A percentile compares a stretch with the other conserved stretches of the same genome.
Evolutionary conservation across 2,113 vertebrate species (phyloP).

Genomic region (Psophia crepitans): DNA sequence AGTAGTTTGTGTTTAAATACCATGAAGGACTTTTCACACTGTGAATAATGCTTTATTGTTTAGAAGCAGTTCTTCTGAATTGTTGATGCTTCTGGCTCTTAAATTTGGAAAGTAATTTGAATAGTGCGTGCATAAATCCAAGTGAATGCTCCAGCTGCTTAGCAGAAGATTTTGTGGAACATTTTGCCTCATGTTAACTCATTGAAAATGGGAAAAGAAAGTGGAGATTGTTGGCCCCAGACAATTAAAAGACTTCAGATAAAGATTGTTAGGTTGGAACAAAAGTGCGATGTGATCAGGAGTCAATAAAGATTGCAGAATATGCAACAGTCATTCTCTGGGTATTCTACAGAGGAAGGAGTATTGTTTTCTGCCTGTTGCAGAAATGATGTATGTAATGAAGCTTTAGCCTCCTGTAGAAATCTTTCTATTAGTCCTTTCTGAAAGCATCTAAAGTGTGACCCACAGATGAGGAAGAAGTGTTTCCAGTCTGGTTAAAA

Average conservation of each 20-base stretch:
- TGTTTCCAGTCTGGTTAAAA: neutral
- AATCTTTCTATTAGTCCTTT: neutral
- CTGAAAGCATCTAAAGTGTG: neutral
- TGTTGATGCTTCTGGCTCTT: neutral
- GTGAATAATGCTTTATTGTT: neutral
- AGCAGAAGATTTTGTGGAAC: neutral
- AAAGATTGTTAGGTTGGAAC: neutral
- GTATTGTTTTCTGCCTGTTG: neutral
- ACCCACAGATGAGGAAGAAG: neutral
- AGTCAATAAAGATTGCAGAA: neutral
- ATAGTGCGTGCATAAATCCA: neutral
- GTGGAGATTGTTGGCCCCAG: neutral
- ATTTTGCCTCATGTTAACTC: neutral
- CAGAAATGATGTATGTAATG: accelerated
- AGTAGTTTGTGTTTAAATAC: neutral
- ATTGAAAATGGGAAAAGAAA: neutral
- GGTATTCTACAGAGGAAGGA: neutral
- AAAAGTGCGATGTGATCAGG: neutral
- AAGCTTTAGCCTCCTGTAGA: neutral
- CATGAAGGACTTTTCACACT: neutral
- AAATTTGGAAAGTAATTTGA: neutral
- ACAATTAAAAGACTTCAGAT: neutral
- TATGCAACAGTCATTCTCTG: neutral
- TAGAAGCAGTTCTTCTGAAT: neutral
- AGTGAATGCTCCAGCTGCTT: neutral